Conservation (phyloP, 2,113 vertebrate species). For the Silurus asotus region DNA sequence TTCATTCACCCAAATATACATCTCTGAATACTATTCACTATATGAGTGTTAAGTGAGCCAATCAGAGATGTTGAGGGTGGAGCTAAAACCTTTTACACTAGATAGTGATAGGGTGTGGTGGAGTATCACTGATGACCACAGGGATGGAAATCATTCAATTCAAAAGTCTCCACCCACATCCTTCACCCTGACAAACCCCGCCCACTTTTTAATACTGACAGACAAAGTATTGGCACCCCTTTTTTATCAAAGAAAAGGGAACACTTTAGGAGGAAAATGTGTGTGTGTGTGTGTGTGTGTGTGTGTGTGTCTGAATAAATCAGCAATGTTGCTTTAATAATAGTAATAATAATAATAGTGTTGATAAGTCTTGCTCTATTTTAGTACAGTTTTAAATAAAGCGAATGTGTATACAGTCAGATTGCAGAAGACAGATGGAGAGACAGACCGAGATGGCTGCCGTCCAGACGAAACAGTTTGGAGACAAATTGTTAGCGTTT, state of each 20-base stretch:
- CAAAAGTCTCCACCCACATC: neutral
- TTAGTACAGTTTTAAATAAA: slow-evolving; percentile 2
- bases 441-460: slow-evolving; percentile 27
- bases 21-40: neutral
- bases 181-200: neutral
- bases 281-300: neutral
- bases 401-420: neutral
- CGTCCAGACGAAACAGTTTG: slow-evolving; percentile 53
- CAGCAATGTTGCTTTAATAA: neutral
- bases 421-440: slow-evolving; percentile 12
- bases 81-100: neutral
- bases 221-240: neutral
- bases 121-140: neutral
- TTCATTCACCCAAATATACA: neutral
- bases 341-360: neutral
- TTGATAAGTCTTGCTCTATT: neutral
- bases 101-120: neutral
- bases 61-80: neutral
- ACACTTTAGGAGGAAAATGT: neutral
- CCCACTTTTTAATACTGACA: neutral
- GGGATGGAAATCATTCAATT: neutral
- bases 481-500: slow-evolving; percentile 60
- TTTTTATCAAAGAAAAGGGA: neutral
- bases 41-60: neutral
- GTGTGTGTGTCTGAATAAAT: neutral